These are phyloP conservation scores for Urocitellus parryii DNA, from an alignment of 2,113 vertebrate species.

Conservation along the genomic window DNA sequence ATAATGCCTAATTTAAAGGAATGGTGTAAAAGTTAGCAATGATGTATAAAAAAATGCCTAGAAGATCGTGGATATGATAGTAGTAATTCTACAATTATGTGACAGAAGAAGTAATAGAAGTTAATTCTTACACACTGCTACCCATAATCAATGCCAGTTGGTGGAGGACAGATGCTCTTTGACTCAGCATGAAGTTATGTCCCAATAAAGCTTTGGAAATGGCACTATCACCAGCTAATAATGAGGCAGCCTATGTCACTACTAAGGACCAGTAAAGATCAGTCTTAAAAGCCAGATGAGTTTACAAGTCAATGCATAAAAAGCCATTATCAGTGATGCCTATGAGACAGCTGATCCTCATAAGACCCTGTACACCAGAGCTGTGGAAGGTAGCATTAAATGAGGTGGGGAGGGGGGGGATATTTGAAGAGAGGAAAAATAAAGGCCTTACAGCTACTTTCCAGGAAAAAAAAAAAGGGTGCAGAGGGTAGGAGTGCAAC, in stretches of 20 bases:
- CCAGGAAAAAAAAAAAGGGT: not conserved
- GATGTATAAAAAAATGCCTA: not conserved
- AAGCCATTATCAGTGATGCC: not conserved
- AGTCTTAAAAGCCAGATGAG: not conserved
- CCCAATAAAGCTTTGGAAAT: not conserved
- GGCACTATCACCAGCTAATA: not conserved
- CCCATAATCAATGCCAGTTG: not conserved
- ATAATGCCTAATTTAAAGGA: not conserved
- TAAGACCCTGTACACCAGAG: not conserved
- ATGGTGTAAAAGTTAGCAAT: not conserved
- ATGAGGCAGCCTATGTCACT: not conserved
- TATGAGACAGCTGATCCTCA: not conserved
- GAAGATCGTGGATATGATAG: not conserved
- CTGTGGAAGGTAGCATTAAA: not conserved
- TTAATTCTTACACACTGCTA: not conserved
- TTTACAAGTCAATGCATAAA: not conserved
- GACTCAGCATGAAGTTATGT: no score
- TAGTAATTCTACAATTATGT: not conserved
- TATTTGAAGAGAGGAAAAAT: constrained; percentile 42
- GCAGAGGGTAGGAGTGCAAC: not conserved
- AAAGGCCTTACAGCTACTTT: constrained; percentile 14
- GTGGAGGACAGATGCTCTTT: not conserved
- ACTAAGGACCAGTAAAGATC: not conserved
- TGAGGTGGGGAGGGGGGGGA: not conserved
- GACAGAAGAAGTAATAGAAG: not conserved